Evolutionary conservation across 2,113 vertebrate species (phyloP), one percentile per base, ranked within the genome.

Genomic region (Centropus unirufus): DNA sequence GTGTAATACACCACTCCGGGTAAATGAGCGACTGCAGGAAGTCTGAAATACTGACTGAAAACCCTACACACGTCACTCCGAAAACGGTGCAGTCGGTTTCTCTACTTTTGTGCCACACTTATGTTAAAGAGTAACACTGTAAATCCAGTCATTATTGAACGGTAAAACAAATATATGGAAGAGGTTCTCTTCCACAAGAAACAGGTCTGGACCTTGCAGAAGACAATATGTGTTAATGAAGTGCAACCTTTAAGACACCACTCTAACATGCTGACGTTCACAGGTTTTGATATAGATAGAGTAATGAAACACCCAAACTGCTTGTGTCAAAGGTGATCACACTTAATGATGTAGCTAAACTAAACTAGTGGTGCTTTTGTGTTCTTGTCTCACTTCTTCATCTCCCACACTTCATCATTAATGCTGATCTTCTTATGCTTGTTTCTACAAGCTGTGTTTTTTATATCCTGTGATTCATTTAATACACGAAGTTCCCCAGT

Each of bases 301-400:
- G 21, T 63, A 78, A 54, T 74, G 75, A 83, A 94, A 92, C 92
- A 96, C 55, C 88, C 80, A 77, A 94, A 61, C 68, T 46, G 34
- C 55, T 91, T 77, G n/a, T 94, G 92, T 96, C 95, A 94, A 63
- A 94, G 95, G 92, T 95, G 87, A 57, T 93, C 70, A 68, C 81
- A 44, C 61, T 90, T 95, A 95, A 95, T 83, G 72, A 94, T 77
- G 67, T 86, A 49, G 93, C 90, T 80, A 51, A 83, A 77, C 75
- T 47, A 83, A 83, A 80, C 78, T 47, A 83, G 61, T 57, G 16
- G n/a, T 89, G 39, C 20, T 52, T 90, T 79, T 80, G 24, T 58
- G 34, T 87, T 75, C 39, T 74, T 64, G 52, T 83, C 68, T 77
- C 47, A 4, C 66, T 81, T 27, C 83, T 73, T 96, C 59, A 57